Conservation (phyloP, 2,888 invertebrate genomes). For the Proisotoma minuta region DNA sequence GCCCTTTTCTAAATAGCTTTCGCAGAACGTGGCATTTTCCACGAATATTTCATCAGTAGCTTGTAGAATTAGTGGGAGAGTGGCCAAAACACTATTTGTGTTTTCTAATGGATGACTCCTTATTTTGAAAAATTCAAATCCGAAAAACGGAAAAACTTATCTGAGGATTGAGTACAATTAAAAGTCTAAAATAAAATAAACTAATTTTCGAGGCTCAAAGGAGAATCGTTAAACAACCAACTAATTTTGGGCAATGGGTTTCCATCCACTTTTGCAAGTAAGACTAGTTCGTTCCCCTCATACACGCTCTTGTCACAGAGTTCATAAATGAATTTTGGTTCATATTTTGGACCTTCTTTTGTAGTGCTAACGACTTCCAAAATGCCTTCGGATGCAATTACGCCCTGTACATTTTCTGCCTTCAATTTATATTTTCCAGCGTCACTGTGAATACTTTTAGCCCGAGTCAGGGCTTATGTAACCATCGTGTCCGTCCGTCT, state of each 20-base stretch:
- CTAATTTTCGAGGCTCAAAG: background rate
- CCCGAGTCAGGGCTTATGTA: no score
- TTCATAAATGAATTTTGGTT: conserved; percentile 13
- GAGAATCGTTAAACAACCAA: conserved; percentile 21
- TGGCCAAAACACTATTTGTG: background rate
- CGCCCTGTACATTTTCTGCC: conserved; percentile 50
- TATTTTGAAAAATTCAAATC: no score
- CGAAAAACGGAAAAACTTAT: no score
- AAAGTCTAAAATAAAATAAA: no score
- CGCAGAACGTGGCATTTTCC: conserved; percentile 25
- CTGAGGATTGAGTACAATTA: no score
- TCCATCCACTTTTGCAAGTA: conserved; percentile 32
- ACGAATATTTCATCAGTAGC: conserved; percentile 22
- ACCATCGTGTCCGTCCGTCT: no score
- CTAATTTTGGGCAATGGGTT: conserved; percentile 36
- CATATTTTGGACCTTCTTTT: conserved; percentile 19
- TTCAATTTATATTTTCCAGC: conserved; percentile 49
- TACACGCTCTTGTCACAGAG: conserved; percentile 24
- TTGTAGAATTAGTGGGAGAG: conserved; percentile 17
- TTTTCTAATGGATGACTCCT: no score
- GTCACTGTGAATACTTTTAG: no score
- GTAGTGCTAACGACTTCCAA: conserved; percentile 29
- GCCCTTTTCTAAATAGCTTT: background rate
- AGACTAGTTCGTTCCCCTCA: conserved; percentile 35
- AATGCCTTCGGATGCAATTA: conserved; percentile 45